Evolutionary conservation across 2,113 vertebrate species (phyloP).

Genomic region (Upupa epops): DNA sequence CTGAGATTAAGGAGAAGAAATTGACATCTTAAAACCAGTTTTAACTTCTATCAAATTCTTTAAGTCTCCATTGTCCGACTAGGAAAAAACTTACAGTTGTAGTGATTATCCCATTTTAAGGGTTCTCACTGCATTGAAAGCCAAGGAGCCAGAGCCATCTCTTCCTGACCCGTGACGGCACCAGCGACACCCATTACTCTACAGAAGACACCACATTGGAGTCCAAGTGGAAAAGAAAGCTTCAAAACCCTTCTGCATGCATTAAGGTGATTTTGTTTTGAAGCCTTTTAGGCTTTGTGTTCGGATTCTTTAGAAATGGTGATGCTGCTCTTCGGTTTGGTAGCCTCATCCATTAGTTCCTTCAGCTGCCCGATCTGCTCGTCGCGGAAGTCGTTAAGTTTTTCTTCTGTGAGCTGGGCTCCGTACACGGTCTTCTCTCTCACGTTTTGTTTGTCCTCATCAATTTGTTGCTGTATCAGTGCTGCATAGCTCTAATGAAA

Average conservation of each 20-base stretch:
- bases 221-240: not conserved
- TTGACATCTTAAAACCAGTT: not conserved
- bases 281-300: conserved; percentile 25
- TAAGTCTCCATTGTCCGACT: not conserved
- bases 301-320: conserved; percentile 74
- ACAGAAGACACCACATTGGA: not conserved
- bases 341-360: conserved; percentile 90
- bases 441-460: conserved; percentile 58
- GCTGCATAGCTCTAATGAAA: conserved; percentile 72
- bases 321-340: conserved; percentile 83
- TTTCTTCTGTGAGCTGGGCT: conserved; percentile 76
- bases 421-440: conserved; percentile 72
- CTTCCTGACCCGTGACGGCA: not conserved
- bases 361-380: conserved; percentile 91
- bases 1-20: not conserved
- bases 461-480: conserved; percentile 78
- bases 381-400: conserved; percentile 81
- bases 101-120: not conserved
- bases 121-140: conserved; percentile 2
- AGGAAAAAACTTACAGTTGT: not conserved
- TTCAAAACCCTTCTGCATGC: not conserved
- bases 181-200: not conserved
- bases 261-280: not conserved
- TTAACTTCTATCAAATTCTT: not conserved
- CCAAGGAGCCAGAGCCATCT: not conserved